Conservation (phyloP, 1,140 invertebrate genomes). For the Cheumatopsyche charites region DNA sequence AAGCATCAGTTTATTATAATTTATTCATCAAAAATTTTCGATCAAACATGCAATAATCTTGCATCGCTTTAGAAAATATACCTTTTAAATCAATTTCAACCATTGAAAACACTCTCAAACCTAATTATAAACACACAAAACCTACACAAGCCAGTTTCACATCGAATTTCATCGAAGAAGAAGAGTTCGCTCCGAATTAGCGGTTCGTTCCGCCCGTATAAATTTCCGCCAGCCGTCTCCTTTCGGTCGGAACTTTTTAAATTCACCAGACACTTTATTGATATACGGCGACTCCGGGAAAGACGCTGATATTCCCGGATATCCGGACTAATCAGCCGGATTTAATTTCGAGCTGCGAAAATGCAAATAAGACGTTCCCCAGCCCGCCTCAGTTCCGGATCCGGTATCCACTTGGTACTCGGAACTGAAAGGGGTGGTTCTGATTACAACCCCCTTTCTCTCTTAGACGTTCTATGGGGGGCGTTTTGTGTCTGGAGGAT, state of each 20-base stretch:
- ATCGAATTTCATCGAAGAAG: too few relatives aligned
- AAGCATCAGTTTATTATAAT: too few relatives aligned
- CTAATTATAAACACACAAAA: neutral
- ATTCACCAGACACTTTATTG: slow-evolving; percentile 47
- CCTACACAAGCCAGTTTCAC: too few relatives aligned
- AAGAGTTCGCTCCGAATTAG: neutral
- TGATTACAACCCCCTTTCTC: too few relatives aligned
- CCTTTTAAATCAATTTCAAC: too few relatives aligned
- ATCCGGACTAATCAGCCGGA: slow-evolving; percentile 36
- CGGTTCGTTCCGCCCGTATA: slow-evolving; percentile 33
- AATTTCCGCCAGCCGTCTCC: slow-evolving; percentile 36
- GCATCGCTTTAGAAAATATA: too few relatives aligned
- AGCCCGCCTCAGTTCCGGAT: neutral
- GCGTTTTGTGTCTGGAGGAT: too few relatives aligned
- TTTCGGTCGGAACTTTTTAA: slow-evolving; percentile 42
- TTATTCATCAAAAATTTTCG: too few relatives aligned
- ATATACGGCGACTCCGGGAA: slow-evolving; percentile 40
- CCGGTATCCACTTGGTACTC: neutral
- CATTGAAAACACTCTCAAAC: too few relatives aligned
- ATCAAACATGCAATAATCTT: too few relatives aligned
- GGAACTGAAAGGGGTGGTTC: too few relatives aligned
- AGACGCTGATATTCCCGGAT: slow-evolving; percentile 30
- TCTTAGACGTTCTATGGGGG: too few relatives aligned
- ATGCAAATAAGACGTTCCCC: slow-evolving; percentile 21
- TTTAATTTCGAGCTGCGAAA: slow-evolving; percentile 27